A percentile compares a stretch with the other conserved stretches of the same genome.
Conservation (phyloP, 2,888 invertebrate genomes). For the Rhingia rostrata region DNA sequence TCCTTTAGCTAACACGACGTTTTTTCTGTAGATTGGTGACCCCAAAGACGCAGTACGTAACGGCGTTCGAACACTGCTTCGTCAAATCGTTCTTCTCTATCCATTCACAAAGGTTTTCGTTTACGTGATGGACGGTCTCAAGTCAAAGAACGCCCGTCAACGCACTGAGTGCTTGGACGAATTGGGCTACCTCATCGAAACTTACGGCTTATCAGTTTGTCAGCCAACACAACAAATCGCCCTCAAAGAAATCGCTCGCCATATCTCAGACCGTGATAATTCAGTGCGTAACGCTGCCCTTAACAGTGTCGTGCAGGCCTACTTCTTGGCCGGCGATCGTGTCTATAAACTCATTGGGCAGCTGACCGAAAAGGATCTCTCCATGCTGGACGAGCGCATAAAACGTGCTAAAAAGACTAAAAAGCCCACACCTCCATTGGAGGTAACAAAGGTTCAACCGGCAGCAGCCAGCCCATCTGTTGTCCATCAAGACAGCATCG, state of each 20-base stretch:
- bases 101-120: slow-evolving; percentile 94
- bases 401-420: slow-evolving; percentile 92
- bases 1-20: not conserved
- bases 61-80: slow-evolving; percentile 93
- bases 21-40: slow-evolving; percentile 90
- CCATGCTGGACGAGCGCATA: slow-evolving; percentile 96
- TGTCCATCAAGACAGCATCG: slow-evolving; percentile 81
- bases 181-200: slow-evolving; percentile 92
- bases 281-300: slow-evolving; percentile 97
- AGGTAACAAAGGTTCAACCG: slow-evolving; percentile 83
- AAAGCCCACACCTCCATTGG: slow-evolving; percentile 80
- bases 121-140: slow-evolving; percentile 96
- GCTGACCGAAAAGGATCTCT: slow-evolving; percentile 96
- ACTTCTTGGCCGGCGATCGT: slow-evolving; percentile 94
- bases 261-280: slow-evolving; percentile 98
- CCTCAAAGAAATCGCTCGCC: slow-evolving; percentile 93
- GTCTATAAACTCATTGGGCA: slow-evolving; percentile 95
- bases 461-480: slow-evolving; percentile 77
- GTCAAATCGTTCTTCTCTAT: slow-evolving; percentile 92
- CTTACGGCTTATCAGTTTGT: slow-evolving; percentile 92
- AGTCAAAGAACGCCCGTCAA: slow-evolving; percentile 98
- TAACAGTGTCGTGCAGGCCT: slow-evolving; percentile 95
- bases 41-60: slow-evolving; percentile 97
- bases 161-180: slow-evolving; percentile 98
- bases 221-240: slow-evolving; percentile 91